phyloP scores from a whole-genome alignment of 2,113 vertebrate genomes.

The Halichoeres trimaculatus region DNA sequence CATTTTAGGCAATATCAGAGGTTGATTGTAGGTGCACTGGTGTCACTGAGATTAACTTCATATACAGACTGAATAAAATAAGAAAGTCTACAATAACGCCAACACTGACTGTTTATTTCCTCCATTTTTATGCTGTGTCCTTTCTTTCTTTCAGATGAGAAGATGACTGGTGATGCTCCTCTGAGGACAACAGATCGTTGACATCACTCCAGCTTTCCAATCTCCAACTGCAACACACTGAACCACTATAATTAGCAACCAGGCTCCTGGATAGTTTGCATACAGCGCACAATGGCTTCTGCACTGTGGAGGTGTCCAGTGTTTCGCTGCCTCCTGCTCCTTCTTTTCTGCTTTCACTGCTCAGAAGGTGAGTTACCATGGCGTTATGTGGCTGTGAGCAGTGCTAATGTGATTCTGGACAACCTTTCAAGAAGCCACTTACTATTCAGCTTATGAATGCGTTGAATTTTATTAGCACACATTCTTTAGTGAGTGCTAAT shows the following conservation, averaged over 20 bases:
- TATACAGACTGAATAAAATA: neutral
- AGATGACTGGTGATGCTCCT: conserved; percentile 72
- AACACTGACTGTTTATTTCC: conserved; percentile 1
- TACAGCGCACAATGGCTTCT: conserved; percentile 76
- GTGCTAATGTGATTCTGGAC: conserved; percentile 43
- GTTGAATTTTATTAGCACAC: conserved; percentile 54
- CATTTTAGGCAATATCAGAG: neutral
- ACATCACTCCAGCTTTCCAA: conserved; percentile 55
- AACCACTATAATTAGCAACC: conserved; percentile 47
- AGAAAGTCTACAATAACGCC: neutral
- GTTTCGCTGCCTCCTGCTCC: conserved; percentile 72
- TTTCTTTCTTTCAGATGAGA: conserved; percentile 70
- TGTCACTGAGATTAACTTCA: too few species aligned
- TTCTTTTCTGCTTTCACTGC: conserved; percentile 70
- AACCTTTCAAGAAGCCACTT: conserved; percentile 52
- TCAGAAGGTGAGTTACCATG: conserved; percentile 80
- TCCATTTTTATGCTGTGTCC: conserved; percentile 15
- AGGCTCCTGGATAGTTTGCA: conserved; percentile 59
- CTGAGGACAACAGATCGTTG: conserved; percentile 72
- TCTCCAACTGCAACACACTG: conserved; percentile 29
- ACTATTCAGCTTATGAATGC: conserved; percentile 60
- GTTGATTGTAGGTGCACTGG: too few species aligned
- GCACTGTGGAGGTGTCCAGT: conserved; percentile 74
- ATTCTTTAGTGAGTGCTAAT: conserved; percentile 7
- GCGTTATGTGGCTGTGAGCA: conserved; percentile 25